Evolutionary conservation across 2,888 invertebrate genomes (phyloP), one percentile per base, ranked within the genome.

Genomic region (Magallana nippona): DNA sequence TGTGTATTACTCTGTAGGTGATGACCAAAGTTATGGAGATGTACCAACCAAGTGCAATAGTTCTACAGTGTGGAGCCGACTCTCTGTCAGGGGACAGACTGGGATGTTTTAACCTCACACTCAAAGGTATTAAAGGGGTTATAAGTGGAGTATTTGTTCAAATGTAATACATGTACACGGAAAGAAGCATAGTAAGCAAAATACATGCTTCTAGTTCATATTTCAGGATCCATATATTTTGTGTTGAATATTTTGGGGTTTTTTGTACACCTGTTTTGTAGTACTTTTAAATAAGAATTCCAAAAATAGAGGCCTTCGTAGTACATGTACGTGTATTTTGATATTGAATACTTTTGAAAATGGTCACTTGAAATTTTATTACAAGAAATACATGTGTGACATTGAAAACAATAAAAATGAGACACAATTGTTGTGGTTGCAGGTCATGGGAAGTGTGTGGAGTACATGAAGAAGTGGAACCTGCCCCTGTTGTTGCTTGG

Each of bases 61-160:
- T 99, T 1, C 95, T 99, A 84, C 99, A 99, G 94, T 99, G 99
- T 94, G 99, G 99, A 1, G 99, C 99, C 15, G 99, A 99, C 95
- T 99, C 99, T 0, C 95, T 99, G 44, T 98, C 99, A 78, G 97
- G 97, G 94, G 99, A 99, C 95, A 96, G 99, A 89, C 95, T 99
- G 79, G 99, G 99, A 27, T 99, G 99, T 94, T 99, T 99, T 95
- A 99, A 99, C 95, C 95, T 99, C 83, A 99, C 99, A 0, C 97
- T 99, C 0, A 96, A 97, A 93, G 96, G 95, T 95, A 89, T 82
- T 15, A 13, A n/a, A n/a, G 13, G 88, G 5, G 17, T n/a, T 81
- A 58, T 55, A n/a, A 32, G 55, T 10, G 78, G 13, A 27, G 8
- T 83, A 15, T 17, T 22, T 32, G 32, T 32, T 17, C 5, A 79